Conservation (phyloP, 2,113 vertebrate species). For the Collichthys lucidus region DNA sequence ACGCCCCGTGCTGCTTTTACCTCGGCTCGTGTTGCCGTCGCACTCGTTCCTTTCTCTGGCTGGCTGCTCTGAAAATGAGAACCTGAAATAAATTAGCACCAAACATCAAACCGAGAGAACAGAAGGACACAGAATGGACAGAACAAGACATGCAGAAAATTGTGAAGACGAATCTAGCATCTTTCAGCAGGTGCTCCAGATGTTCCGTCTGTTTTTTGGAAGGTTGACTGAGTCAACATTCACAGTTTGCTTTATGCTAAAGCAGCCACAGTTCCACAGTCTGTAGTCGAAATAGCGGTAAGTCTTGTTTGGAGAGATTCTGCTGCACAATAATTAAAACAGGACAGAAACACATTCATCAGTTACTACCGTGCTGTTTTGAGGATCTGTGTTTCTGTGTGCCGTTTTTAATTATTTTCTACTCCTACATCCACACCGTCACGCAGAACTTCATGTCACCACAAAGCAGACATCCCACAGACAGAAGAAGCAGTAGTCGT, state of each 20-base stretch:
- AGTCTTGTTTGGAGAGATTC: neutral
- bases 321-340: neutral
- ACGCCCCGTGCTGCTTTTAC: neutral
- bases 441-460: no score
- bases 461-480: no score
- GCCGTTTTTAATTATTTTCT: neutral
- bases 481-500: no score
- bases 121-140: neutral
- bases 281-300: neutral
- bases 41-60: neutral
- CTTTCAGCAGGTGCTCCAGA: slow-evolving; percentile 17
- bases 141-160: neutral
- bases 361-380: neutral
- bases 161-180: neutral
- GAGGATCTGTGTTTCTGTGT: neutral
- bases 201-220: neutral
- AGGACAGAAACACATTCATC: neutral
- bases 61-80: slow-evolving; percentile 18
- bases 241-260: neutral
- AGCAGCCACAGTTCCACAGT: neutral
- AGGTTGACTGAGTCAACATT: neutral
- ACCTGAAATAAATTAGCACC: slow-evolving; percentile 5
- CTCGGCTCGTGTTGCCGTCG: neutral
- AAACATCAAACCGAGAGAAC: neutral
- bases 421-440: neutral